Evolutionary conservation across 2,888 invertebrate genomes (phyloP).

Genomic region (Furcula furcula): DNA sequence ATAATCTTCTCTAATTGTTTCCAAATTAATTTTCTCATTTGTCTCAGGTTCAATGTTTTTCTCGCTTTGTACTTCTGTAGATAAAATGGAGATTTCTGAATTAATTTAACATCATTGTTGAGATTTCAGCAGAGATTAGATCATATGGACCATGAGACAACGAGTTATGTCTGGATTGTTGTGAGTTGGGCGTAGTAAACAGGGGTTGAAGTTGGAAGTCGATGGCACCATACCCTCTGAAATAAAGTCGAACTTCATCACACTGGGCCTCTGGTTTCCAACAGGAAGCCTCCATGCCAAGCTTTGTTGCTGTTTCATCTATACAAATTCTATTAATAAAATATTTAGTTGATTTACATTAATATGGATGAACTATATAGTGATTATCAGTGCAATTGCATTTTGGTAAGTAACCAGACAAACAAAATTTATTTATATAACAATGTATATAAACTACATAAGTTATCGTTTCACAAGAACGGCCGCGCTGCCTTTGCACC

Average conservation of each 20-base stretch:
- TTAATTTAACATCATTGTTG: conserved; percentile 46
- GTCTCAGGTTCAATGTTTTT: conserved; percentile 74
- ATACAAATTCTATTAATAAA: no score
- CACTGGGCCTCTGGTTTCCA: conserved; percentile 55
- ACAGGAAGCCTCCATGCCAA: conserved; percentile 56
- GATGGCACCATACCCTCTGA: conserved; percentile 79
- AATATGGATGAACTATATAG: no score
- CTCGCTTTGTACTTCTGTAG: conserved; percentile 79
- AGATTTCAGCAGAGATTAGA: conserved; percentile 62
- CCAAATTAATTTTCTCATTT: conserved; percentile 68
- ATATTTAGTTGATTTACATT: no score
- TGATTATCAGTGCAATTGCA: no score
- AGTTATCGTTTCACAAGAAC: no score
- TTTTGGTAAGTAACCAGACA: no score
- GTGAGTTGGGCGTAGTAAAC: conserved; percentile 78
- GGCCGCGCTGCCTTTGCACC: no score
- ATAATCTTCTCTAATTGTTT: conserved; percentile 71
- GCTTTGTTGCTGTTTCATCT: conserved; percentile 65
- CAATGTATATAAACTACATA: no score
- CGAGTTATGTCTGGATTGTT: conserved; percentile 84
- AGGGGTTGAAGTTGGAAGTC: conserved; percentile 71
- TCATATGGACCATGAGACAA: conserved; percentile 84
- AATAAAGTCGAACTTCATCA: conserved; percentile 78
- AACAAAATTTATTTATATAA: no score
- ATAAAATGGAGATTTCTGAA: conserved; percentile 74